These are phyloP conservation scores for Neodiprion fabricii DNA, from an alignment of 1,140 invertebrate species.

Conservation along the genomic window DNA sequence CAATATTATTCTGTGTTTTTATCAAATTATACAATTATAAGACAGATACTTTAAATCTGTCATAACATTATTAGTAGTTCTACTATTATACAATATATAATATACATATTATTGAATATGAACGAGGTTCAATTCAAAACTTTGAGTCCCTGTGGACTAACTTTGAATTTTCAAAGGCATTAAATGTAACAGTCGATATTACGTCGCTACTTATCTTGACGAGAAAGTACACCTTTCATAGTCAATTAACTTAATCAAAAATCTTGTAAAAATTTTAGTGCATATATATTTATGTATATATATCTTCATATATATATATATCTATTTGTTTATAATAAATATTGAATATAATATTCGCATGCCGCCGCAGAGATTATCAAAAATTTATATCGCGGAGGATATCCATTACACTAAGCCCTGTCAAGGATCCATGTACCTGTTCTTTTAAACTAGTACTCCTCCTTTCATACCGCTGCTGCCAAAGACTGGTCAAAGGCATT, in stretches of 20 bases:
- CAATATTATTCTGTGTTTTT: no score
- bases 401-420: neutral
- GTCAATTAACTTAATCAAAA: neutral
- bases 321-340: no score
- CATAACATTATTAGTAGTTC: neutral
- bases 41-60: neutral
- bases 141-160: neutral
- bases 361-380: neutral
- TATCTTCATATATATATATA: no score
- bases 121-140: neutral
- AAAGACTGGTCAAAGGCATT: conserved; percentile 67
- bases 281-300: no score
- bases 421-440: neutral
- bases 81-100: neutral
- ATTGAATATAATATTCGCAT: neutral
- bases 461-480: neutral
- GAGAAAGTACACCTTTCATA: no score
- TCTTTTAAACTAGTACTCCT: neutral
- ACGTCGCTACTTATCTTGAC: no score
- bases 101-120: neutral
- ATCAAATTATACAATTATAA: neutral
- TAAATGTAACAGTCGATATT: no score
- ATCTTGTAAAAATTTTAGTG: neutral
- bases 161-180: neutral
- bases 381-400: neutral